Conservation (phyloP, 2,113 vertebrate genomes). For the Mobula birostris region DNA sequence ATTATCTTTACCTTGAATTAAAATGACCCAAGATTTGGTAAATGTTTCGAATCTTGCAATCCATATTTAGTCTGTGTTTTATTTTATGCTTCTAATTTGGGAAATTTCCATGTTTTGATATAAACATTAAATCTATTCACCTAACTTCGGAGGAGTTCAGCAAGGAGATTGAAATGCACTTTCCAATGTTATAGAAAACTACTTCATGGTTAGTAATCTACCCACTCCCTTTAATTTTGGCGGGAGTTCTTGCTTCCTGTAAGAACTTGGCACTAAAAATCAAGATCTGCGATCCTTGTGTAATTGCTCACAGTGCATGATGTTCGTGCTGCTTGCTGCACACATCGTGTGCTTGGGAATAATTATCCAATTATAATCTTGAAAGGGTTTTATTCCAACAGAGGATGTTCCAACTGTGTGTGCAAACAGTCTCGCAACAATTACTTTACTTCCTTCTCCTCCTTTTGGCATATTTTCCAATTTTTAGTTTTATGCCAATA, state of each 20-base stretch:
- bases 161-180: background rate
- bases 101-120: background rate
- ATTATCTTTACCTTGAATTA: background rate
- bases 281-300: no score
- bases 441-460: background rate
- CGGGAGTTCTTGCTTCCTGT: background rate
- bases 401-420: background rate
- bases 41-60: background rate
- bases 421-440: background rate
- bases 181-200: background rate
- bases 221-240: background rate
- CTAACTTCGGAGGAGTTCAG: background rate
- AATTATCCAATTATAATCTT: background rate
- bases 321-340: background rate
- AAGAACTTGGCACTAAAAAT: background rate
- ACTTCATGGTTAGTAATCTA: background rate
- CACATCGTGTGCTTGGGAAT: background rate
- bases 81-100: background rate
- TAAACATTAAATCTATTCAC: background rate
- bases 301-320: background rate
- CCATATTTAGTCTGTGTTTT: background rate
- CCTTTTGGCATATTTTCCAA: background rate
- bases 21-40: background rate
- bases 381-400: background rate
- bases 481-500: background rate